A percentile compares a stretch with the other conserved stretches of the same genome.
Conservation (phyloP, 2,797 vertebrate species). For the Trichosurus vulpecula region DNA sequence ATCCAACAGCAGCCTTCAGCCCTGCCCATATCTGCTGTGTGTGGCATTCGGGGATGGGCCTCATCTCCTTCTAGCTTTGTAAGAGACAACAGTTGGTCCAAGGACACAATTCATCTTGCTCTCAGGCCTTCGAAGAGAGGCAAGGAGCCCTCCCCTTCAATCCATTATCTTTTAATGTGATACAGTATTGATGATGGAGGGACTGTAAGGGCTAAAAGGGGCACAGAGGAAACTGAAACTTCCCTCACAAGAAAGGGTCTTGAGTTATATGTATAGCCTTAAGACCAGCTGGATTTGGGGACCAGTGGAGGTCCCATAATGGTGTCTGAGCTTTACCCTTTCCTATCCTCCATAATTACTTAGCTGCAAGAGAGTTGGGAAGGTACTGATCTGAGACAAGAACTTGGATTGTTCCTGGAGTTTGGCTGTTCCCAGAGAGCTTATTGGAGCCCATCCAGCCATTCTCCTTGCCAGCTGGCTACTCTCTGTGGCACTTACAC, state of each 20-base stretch:
- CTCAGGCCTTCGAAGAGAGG: constrained; percentile 68
- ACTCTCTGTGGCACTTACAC: background rate
- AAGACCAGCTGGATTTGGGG: background rate
- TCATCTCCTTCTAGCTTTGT: background rate
- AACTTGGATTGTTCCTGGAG: constrained; percentile 28
- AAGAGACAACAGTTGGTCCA: constrained; percentile 50
- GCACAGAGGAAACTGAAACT: constrained; percentile 18
- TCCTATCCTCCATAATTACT: background rate
- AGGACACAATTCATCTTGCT: constrained; percentile 63
- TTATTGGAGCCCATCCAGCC: constrained; percentile 16
- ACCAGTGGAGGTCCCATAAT: constrained; percentile 19
- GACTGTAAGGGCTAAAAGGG: constrained; percentile 53
- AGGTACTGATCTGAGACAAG: background rate
- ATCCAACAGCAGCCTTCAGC: constrained; percentile 59
- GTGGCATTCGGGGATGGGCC: constrained; percentile 25
- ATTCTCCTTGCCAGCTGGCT: background rate
- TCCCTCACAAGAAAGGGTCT: constrained; percentile 16
- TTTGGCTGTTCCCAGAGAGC: constrained; percentile 55
- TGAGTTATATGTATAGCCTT: background rate
- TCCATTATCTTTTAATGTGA: constrained; percentile 72
- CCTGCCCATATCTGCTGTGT: constrained; percentile 37
- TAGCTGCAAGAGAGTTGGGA: constrained; percentile 42
- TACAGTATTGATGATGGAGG: constrained; percentile 69
- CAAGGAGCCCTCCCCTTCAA: constrained; percentile 66
- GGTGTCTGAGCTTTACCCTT: background rate